Evolutionary conservation across 2,888 invertebrate species (phyloP), one percentile per base, ranked within the genome.

Genomic region (Clostera curtula): DNA sequence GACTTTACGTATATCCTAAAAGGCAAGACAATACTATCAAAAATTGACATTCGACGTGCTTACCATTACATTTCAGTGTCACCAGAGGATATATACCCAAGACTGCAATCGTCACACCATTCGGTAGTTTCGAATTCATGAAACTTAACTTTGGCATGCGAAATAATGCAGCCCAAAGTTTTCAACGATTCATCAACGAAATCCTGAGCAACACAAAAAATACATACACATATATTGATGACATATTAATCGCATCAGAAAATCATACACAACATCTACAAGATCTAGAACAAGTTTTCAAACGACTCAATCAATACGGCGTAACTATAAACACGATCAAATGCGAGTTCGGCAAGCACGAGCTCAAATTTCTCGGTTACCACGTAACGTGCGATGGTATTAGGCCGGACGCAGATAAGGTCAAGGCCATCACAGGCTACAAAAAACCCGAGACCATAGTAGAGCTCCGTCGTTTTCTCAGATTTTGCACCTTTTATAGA

Each of bases 321-420:
- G 3, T 31, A 2, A 17, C 5, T 3, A 6, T 28, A 15, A 5
- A 18, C n/a, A 5, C 8, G 7, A 3, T 3, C 3, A 18, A 18
- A 18, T 18, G 18, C 4, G 7, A 3, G 7, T 18, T 18, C n/a
- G 18, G 18, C 3, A 3, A 6, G 7, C 3, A 3, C 8, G 8
- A 3, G 8, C 3, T 18, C 3, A 3, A 18, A 6, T 18, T 18
- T 18, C 18, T 3, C 3, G 34, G 42, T 7, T 39, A 35, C 22
- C 25, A 36, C 23, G 34, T 38, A 14, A 25, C 38, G 3, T 5
- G 5, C 4, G 17, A 21, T 3, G 38, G 36, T 11, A 38, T 38
- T 1, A 29, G 20, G 24, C 42, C 42, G 1, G 14, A 15, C 1
- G 10, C 25, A 27, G 39, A 40, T 1, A 13, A 17, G 3, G 12